Evolutionary conservation across 2,888 invertebrate species (phyloP).

Genomic region (Dusona sp.): DNA sequence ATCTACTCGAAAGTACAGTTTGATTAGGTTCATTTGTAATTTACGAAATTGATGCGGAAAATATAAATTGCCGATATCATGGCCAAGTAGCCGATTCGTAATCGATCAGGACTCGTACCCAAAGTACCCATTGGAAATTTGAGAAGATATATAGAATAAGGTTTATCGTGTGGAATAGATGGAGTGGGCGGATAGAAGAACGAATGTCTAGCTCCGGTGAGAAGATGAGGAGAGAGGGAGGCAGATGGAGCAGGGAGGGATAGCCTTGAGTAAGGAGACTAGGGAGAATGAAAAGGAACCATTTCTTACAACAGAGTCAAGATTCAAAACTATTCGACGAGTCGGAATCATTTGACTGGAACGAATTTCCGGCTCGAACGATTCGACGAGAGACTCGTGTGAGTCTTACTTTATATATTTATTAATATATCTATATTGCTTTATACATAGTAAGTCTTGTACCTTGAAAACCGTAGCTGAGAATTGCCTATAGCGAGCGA

Average conservation of each 20-base stretch:
- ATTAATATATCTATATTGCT: constrained; percentile 11
- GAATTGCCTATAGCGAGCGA: constrained; percentile 44
- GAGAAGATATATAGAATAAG: constrained; percentile 27
- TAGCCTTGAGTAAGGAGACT: constrained; percentile 44
- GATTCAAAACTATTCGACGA: constrained; percentile 52
- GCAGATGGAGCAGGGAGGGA: constrained; percentile 17
- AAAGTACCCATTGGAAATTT: constrained; percentile 23
- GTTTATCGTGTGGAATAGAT: constrained; percentile 45
- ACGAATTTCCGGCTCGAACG: constrained; percentile 66
- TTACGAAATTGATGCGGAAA: constrained; percentile 1
- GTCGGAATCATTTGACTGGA: constrained; percentile 59
- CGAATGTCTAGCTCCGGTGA: constrained; percentile 26
- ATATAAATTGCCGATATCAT: constrained; percentile 30
- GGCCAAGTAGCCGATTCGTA: constrained; percentile 17
- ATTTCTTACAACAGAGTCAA: constrained; percentile 57
- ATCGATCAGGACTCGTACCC: constrained; percentile 40
- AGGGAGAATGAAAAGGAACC: constrained; percentile 56
- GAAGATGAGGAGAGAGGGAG: constrained; percentile 38
- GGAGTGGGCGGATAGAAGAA: constrained; percentile 33
- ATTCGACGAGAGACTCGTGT: constrained; percentile 50
- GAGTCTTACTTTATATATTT: constrained; percentile 13
- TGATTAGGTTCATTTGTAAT: neutral
- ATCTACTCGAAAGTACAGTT: too few species aligned
- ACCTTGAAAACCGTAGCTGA: constrained; percentile 19
- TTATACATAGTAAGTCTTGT: neutral